Evolutionary conservation across 2,888 invertebrate species (phyloP), one percentile per base, ranked within the genome.

Genomic region (Tipula confusa): DNA sequence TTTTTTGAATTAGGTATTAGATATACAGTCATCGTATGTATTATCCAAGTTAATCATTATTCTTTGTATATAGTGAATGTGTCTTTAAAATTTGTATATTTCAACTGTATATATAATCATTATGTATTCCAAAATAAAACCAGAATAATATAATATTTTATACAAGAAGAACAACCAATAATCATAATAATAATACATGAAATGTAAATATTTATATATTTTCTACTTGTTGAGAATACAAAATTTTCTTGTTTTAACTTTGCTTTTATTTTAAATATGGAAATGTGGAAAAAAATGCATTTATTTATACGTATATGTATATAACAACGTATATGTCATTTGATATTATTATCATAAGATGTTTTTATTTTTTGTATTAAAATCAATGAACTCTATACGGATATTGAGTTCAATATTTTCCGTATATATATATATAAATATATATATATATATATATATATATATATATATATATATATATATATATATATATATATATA

Each of bases 121-220:
- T 64, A 64, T 64, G 24, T 64, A 64, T 64, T 64, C 64, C 64
- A 7, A 64, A 64, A 64, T 64, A 64, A 18, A 64, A 64, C 64
- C 64, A 64, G 64, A 64, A 64, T 24, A 43, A 43, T 43, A 43
- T 43, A 43, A 64, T 64, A 24, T 64, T 64, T 64, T 64, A 64
- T 24, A 64, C 64, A 64, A 64, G 64, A 64, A 64, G 64, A 64
- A 64, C 64, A 64, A 64, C 64, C 64, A 64, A 64, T 64, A 64
- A 64, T 64, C 64, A 64, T 64, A 64, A 64, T 64, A 64, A 64
- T 64, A 64, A 64, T 64, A 43, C 64, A 64, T 24, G 64, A 64
- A 64, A 64, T 64, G 64, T 64, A 64, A 64, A 64, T 64, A 64
- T 64, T 64, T 64, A 64, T 64, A 64, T 64, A 64, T 64, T 64